Percentiles rank a stretch among this genome's conserved stretches.
Evolutionary conservation across 2,113 vertebrate species (phyloP).

Genomic region (Tonatia bakeri): DNA sequence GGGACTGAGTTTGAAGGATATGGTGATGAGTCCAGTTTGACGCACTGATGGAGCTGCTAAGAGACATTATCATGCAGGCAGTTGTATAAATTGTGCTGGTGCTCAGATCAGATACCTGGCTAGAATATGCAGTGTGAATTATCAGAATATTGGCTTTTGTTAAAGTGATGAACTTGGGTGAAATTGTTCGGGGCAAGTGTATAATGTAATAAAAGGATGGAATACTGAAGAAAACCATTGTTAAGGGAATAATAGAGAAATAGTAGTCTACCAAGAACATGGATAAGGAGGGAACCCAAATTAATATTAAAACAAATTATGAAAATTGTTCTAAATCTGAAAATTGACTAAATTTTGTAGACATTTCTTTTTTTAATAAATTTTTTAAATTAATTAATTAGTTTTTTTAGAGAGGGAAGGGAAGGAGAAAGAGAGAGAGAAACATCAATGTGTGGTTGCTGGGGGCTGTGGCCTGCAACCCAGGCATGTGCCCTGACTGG

Average conservation of each 20-base stretch:
- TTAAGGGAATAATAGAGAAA: not conserved
- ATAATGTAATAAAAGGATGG: not conserved
- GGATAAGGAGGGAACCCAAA: not conserved
- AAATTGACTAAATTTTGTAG: not conserved
- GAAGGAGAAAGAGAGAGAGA: no score
- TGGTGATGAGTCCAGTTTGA: not conserved
- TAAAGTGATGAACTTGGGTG: not conserved
- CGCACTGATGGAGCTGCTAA: not conserved
- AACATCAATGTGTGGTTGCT: no score
- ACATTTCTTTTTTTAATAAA: not conserved
- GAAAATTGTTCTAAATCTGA: not conserved
- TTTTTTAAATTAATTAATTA: no score
- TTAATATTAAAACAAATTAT: not conserved
- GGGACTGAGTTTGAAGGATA: not conserved
- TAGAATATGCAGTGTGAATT: not conserved
- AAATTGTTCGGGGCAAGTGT: not conserved
- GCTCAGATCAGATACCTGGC: not conserved
- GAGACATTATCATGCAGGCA: not conserved
- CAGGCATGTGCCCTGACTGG: no score
- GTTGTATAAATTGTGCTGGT: not conserved
- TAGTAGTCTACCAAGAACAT: not conserved
- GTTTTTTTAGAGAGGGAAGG: no score
- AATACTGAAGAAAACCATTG: not conserved
- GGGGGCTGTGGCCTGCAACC: no score
- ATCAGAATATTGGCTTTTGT: not conserved